These are phyloP conservation scores for Felis chaus DNA, from an alignment of 2,113 vertebrate genomes.

Conservation along the genomic window DNA sequence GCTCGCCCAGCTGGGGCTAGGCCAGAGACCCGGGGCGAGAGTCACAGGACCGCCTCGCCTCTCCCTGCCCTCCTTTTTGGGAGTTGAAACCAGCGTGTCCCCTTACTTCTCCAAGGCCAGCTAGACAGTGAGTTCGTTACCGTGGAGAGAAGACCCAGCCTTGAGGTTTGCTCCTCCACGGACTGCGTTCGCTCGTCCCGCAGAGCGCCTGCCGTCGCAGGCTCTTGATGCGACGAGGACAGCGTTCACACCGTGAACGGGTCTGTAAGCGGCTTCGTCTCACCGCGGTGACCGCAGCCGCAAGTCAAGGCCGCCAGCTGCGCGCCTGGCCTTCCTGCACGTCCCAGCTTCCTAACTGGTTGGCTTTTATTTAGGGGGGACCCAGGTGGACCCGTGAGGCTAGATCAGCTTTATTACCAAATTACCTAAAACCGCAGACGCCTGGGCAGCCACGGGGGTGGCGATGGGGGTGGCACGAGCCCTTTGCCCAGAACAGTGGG, in stretches of 20 bases:
- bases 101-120: neutral
- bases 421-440: neutral
- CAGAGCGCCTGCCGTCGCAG: neutral
- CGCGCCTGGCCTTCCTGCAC: neutral
- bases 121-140: accelerated
- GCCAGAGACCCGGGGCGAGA: neutral
- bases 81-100: neutral
- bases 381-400: accelerated
- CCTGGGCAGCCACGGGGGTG: neutral
- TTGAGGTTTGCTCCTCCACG: accelerated
- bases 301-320: neutral
- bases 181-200: accelerated
- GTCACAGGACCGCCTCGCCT: accelerated
- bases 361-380: neutral
- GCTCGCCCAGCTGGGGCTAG: accelerated
- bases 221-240: neutral
- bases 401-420: neutral
- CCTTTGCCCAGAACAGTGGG: neutral
- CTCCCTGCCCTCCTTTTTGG: neutral
- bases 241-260: neutral
- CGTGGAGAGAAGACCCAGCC: neutral
- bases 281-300: accelerated
- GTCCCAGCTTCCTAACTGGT: accelerated
- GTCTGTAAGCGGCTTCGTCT: neutral
- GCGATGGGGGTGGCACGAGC: accelerated